These are phyloP conservation scores for Periophthalmodon schlosseri DNA, from an alignment of 2,113 vertebrate genomes.

Conservation along the genomic window DNA sequence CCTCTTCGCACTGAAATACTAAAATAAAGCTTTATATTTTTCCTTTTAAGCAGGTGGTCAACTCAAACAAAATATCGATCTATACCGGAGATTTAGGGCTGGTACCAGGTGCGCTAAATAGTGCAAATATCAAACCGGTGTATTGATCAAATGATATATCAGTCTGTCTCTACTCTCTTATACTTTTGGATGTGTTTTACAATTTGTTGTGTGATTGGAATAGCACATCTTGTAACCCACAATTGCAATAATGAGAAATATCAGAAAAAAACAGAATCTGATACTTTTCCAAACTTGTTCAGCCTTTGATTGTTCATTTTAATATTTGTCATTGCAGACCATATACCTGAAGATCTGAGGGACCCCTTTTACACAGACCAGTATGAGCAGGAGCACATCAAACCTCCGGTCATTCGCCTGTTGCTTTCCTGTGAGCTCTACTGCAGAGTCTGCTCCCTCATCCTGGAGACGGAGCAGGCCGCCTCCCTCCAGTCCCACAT, in stretches of 20 bases:
- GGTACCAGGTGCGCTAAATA: too few species aligned
- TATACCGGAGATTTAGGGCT: too few species aligned
- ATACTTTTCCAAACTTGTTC: too few species aligned
- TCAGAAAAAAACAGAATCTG: too few species aligned
- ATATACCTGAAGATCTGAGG: slow-evolving; percentile 93
- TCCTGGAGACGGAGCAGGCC: slow-evolving; percentile 93
- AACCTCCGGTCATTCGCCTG: slow-evolving; percentile 90
- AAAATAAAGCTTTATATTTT: too few species aligned
- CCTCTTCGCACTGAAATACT: too few species aligned
- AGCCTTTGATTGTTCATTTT: neutral
- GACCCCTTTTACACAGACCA: slow-evolving; percentile 97
- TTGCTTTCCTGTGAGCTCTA: slow-evolving; percentile 94
- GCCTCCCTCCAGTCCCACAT: slow-evolving; percentile 90
- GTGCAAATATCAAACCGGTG: too few species aligned
- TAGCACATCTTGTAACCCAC: neutral
- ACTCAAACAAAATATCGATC: too few species aligned
- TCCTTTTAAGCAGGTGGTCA: too few species aligned
- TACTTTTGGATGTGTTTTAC: neutral
- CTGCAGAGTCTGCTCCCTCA: slow-evolving; percentile 92
- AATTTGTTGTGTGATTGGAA: neutral
- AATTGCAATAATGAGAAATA: neutral
- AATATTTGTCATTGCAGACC: slow-evolving; percentile 76
- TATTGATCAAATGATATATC: too few species aligned
- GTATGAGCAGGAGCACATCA: slow-evolving; percentile 98
- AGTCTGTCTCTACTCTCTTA: neutral